Base-by-base conservation (phyloP, 1,140 invertebrate genomes). In the Cotesia typhae region DNA sequence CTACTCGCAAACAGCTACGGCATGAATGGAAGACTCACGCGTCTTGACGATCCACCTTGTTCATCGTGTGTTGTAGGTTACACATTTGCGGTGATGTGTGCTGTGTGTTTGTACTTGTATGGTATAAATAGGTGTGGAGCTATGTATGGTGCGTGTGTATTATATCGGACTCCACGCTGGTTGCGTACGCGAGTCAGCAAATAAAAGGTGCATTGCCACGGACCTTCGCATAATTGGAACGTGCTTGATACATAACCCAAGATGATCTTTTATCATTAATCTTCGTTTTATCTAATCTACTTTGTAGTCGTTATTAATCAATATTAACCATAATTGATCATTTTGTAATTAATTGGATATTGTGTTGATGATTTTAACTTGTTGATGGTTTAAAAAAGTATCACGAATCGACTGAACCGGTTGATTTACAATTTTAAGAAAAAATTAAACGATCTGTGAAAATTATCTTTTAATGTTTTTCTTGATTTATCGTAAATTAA, bases 1-100 rank as follows among this genome's bases (percentile, higher is more conserved):
- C 28, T 28, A 28, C 28, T 28, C 28, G 1, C 28, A 28, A 28
- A 28, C 28, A 28, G 28, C 67, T 52, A 68, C 67, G 47, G 67
- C 12, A 69, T 69, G 67, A 69, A 69, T 69, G 67, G 67, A 51
- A 60, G 70, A 59, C 64, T 64, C 52, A 52, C 53, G 61, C 65
- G 37, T 9, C 38, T 38, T 41, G 41, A 47, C 7, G 28, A 20
- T 28, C 4, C 57, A 9, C 51, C 41, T 52, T 67, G 53, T 67
- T 20, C 20, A 41, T 20, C 14, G 12, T 53, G 17, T 41, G 41
- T 47, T 57, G 20, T 17, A 57, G 9, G 9, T 20, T 69, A 17
- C 36, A 17, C 57, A 20, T 17, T 47, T 10, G 10, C 41, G 10
- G 6, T 47, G 6, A 47, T 47, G 41, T 47, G 38, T 2, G 7